A percentile compares a stretch with the other conserved stretches of the same genome.
Conservation (phyloP, 2,888 invertebrate genomes). For the Lasioglossum oenotherae region DNA sequence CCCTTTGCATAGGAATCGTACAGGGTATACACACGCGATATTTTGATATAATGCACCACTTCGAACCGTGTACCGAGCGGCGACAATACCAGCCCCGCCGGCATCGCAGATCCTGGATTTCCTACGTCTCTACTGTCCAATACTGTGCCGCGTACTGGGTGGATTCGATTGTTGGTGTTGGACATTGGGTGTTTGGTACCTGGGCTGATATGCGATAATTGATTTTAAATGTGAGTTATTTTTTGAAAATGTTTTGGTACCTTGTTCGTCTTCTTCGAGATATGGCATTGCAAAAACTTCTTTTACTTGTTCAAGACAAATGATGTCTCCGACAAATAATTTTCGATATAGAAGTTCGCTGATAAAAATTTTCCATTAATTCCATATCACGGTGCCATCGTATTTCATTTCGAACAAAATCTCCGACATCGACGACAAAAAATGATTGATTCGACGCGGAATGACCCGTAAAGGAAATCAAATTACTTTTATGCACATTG, state of each 20-base stretch:
- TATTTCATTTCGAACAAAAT: not conserved
- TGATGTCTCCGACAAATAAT: not conserved
- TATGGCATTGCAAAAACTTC: not conserved
- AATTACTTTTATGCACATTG: not conserved
- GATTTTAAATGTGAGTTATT: not conserved
- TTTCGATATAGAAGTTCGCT: not conserved
- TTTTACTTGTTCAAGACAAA: no score
- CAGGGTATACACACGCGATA: conserved; percentile 41
- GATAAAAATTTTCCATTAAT: not conserved
- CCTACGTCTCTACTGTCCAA: not conserved
- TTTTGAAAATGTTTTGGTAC: not conserved
- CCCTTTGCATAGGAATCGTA: conserved; percentile 63
- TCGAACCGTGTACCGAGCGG: conserved; percentile 15
- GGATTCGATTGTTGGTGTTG: not conserved
- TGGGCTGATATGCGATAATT: no score
- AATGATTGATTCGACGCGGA: not conserved
- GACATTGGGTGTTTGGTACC: not conserved
- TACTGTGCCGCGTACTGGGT: not conserved
- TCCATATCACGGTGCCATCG: not conserved
- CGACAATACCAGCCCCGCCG: not conserved
- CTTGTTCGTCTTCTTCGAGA: no score
- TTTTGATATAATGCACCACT: conserved; percentile 61
- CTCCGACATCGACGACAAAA: not conserved
- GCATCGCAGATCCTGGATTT: not conserved
- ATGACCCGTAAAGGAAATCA: not conserved